phyloP scores from a whole-genome alignment of 2,113 vertebrate species.

The Dascyllus trimaculatus region DNA sequence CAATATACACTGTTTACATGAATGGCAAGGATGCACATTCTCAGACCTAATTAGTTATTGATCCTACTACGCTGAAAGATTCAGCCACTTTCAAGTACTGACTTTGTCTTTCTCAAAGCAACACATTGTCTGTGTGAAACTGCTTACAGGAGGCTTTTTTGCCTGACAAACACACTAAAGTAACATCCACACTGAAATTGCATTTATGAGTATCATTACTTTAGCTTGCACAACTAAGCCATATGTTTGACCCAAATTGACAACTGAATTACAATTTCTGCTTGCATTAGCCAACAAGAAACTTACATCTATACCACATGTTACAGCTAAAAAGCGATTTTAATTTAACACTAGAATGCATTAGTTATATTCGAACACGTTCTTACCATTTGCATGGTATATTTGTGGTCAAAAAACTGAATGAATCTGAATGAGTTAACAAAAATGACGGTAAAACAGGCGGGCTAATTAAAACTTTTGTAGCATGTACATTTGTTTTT shows the following conservation, averaged over 20 bases:
- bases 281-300: not conserved
- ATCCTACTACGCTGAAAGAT: constrained; percentile 41
- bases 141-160: not conserved
- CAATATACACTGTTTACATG: constrained; percentile 19
- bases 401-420: too few relatives aligned
- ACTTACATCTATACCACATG: too few relatives aligned
- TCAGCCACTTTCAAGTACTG: constrained; percentile 47
- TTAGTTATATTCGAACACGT: too few relatives aligned
- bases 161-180: not conserved
- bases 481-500: too few relatives aligned
- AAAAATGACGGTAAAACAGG: too few relatives aligned
- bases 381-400: too few relatives aligned
- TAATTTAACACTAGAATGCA: too few relatives aligned
- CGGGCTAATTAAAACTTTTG: too few relatives aligned
- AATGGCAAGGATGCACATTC: constrained; percentile 13
- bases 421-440: too few relatives aligned
- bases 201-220: not conserved
- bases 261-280: not conserved
- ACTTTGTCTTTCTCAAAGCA: constrained; percentile 20
- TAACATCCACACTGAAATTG: not conserved
- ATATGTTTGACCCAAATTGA: not conserved
- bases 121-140: constrained; percentile 12
- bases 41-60: constrained; percentile 56
- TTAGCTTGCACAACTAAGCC: not conserved
- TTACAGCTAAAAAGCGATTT: too few relatives aligned